A percentile compares a stretch with the other conserved stretches of the same genome.
Conservation (phyloP, 2,888 invertebrate species). For the Malthinus flaveolus region DNA sequence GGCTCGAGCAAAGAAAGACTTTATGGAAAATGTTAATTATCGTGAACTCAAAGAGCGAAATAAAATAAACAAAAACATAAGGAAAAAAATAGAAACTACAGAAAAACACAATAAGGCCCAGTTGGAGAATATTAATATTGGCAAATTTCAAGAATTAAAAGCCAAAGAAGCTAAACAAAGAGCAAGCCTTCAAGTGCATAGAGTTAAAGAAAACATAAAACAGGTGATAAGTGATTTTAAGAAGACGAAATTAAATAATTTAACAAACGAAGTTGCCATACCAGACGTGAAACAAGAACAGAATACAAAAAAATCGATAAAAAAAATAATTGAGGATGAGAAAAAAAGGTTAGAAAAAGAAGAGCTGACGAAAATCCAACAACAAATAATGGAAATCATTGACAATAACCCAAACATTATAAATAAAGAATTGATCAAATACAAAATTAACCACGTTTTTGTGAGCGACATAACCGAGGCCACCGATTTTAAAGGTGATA, state of each 20-base stretch:
- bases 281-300: conserved; percentile 12
- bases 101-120: conserved; percentile 2
- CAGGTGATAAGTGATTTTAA: conserved; percentile 23
- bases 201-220: conserved; percentile 29
- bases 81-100: not conserved
- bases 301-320: conserved; percentile 38
- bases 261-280: conserved; percentile 27
- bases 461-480: conserved; percentile 6
- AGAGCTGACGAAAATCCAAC: conserved; percentile 55
- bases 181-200: conserved; percentile 9
- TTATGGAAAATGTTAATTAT: not conserved
- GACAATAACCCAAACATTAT: conserved; percentile 57
- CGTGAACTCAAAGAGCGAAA: not conserved
- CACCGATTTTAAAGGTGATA: conserved; percentile 8
- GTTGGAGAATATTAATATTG: conserved; percentile 11
- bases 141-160: conserved; percentile 11
- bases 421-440: conserved; percentile 56
- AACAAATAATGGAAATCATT: conserved; percentile 55
- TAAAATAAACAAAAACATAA: not conserved
- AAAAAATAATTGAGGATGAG: conserved; percentile 51
- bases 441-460: conserved; percentile 37
- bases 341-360: conserved; percentile 56
- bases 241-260: conserved; percentile 19
- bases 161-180: conserved; percentile 11
- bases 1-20: too few relatives aligned